These are phyloP conservation scores for Charina bottae DNA, from an alignment of 2,113 vertebrate genomes.

Conservation along the genomic window DNA sequence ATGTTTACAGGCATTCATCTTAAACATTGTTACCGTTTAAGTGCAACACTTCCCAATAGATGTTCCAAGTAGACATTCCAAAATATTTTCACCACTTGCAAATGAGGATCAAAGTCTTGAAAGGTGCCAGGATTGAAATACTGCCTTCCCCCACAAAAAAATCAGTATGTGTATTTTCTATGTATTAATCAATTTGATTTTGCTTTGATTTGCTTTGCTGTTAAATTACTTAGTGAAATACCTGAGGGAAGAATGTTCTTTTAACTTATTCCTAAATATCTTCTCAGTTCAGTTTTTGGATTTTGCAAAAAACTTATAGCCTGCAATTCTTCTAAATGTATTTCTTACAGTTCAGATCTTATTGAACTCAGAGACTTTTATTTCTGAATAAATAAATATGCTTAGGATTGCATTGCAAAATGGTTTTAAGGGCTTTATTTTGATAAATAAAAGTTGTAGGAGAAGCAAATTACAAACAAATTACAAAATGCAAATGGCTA, in stretches of 20 bases:
- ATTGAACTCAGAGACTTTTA: background rate
- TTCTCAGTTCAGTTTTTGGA: background rate
- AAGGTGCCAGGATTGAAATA: constrained; percentile 1
- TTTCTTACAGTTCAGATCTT: background rate
- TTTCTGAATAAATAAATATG: background rate
- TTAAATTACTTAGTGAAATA: background rate
- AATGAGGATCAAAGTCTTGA: constrained; percentile 11
- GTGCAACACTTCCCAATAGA: constrained; percentile 26
- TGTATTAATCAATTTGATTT: background rate
- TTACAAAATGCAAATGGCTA: background rate
- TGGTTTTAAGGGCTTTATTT: background rate
- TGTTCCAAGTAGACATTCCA: constrained; percentile 18
- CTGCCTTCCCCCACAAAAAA: background rate
- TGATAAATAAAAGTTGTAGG: background rate
- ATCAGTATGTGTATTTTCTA: background rate
- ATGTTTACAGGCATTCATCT: background rate
- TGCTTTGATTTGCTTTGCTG: constrained; percentile 36
- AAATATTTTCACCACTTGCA: background rate
- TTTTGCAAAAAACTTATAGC: background rate
- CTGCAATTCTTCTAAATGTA: background rate
- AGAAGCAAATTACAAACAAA: background rate
- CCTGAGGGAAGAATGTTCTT: background rate
- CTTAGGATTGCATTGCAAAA: background rate
- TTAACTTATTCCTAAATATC: background rate
- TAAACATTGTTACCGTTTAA: constrained; percentile 13